Conservation (phyloP, 2,797 vertebrate species). For the Tadarida brasiliensis region DNA sequence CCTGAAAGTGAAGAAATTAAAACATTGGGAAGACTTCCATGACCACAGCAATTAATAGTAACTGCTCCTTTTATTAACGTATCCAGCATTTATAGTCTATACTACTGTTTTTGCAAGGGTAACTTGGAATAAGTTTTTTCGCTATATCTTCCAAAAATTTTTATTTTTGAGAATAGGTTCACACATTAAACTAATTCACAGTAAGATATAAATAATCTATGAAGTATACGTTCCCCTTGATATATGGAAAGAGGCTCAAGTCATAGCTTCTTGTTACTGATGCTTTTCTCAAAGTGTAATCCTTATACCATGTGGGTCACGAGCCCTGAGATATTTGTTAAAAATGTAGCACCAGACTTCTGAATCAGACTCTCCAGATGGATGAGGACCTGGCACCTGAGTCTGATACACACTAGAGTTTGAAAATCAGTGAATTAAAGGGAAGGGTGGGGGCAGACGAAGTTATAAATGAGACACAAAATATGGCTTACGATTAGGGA, state of each 20-base stretch:
- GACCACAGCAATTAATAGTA: not conserved
- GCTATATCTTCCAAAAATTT: not conserved
- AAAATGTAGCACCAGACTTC: not conserved
- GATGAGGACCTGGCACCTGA: not conserved
- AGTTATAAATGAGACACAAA: not conserved
- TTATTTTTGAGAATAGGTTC: not conserved
- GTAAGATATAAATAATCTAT: not conserved
- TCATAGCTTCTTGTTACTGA: not conserved
- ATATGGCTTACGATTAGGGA: not conserved
- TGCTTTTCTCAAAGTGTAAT: not conserved
- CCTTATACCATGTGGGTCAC: not conserved
- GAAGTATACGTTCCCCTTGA: not conserved
- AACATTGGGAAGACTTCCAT: not conserved
- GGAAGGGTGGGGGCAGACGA: not conserved
- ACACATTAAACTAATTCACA: not conserved
- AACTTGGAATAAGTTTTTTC: not conserved
- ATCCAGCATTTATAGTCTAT: not conserved
- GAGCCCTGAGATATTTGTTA: not conserved
- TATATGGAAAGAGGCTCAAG: not conserved
- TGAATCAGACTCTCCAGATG: not conserved
- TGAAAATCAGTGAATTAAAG: not conserved
- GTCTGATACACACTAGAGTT: not conserved
- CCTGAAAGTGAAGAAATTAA: constrained; percentile 31
- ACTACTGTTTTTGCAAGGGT: not conserved
- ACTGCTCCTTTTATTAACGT: not conserved